Evolutionary conservation across 2,113 vertebrate genomes (phyloP).

Genomic region (Nicator chloris): DNA sequence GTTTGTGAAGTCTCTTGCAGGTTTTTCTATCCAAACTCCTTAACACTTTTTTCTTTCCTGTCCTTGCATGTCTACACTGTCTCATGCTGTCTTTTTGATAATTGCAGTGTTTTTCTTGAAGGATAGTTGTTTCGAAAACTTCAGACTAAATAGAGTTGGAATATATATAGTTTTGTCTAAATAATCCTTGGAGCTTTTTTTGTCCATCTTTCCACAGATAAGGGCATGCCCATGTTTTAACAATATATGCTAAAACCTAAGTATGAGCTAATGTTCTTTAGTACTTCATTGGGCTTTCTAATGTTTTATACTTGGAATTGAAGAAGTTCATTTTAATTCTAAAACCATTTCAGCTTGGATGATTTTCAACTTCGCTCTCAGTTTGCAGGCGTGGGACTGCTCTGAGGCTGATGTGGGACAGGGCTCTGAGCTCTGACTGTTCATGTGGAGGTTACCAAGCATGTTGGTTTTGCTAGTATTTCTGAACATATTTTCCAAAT

Average conservation of each 20-base stretch:
- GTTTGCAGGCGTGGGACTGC: not conserved
- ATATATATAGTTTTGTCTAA: not conserved
- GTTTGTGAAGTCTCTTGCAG: not conserved
- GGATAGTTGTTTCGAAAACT: not conserved
- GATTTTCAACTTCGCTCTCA: not conserved
- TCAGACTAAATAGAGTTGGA: not conserved
- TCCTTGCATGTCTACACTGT: not conserved
- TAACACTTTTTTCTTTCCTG: not conserved
- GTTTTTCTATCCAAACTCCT: not conserved
- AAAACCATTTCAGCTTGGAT: not conserved
- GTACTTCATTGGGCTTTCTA: not conserved
- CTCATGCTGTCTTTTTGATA: not conserved
- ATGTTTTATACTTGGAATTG: not conserved
- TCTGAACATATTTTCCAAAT: not conserved
- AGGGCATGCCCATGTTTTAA: not conserved
- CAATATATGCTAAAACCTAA: not conserved
- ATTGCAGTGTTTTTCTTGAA: not conserved
- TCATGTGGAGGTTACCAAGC: not conserved
- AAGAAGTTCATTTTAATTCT: not conserved
- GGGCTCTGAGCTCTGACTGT: not conserved
- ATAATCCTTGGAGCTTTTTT: not conserved
- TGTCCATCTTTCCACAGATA: accelerated
- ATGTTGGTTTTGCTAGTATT: not conserved
- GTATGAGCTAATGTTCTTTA: not conserved
- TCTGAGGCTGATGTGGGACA: not conserved